Conservation (phyloP, 2,888 invertebrate genomes). For the Archaeoteleia sp. region DNA sequence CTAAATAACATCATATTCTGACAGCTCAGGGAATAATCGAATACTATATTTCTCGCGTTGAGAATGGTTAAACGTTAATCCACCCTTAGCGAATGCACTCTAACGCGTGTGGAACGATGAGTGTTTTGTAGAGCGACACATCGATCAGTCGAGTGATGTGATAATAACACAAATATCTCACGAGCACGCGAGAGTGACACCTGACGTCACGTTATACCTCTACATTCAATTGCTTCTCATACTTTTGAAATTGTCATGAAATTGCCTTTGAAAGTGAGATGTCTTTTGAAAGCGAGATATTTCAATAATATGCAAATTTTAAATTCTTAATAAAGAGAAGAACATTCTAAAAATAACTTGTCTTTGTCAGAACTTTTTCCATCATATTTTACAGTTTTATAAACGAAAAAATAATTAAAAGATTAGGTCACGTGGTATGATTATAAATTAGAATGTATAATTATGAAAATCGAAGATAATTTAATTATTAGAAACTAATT, state of each 20-base stretch:
- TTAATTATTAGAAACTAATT: too few relatives aligned
- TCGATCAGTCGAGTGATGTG: conserved; percentile 42
- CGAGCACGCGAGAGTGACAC: conserved; percentile 27
- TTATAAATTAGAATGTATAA: too few relatives aligned
- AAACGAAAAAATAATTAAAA: background rate
- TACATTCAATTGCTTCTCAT: conserved; percentile 20
- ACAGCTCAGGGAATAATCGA: conserved; percentile 36
- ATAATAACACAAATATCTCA: conserved; percentile 39
- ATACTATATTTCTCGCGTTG: conserved; percentile 21
- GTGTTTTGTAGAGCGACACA: conserved; percentile 16
- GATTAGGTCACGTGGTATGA: too few relatives aligned
- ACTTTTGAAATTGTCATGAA: conserved; percentile 15
- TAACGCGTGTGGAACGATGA: conserved; percentile 22
- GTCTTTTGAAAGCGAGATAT: too few relatives aligned
- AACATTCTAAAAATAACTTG: too few relatives aligned
- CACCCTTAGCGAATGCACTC: conserved; percentile 30
- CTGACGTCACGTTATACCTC: conserved; percentile 25
- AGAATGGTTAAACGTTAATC: conserved; percentile 39
- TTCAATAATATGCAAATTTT: too few relatives aligned
- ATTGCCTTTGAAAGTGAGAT: too few relatives aligned
- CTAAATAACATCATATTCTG: conserved; percentile 33
- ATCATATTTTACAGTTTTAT: too few relatives aligned
- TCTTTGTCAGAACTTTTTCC: too few relatives aligned
- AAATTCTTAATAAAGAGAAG: too few relatives aligned
- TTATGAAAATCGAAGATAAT: too few relatives aligned